Percentiles rank a stretch among this genome's conserved stretches.
Evolutionary conservation across 1,140 invertebrate genomes (phyloP).

Genomic region (Brachionus asplanchnoidis): DNA sequence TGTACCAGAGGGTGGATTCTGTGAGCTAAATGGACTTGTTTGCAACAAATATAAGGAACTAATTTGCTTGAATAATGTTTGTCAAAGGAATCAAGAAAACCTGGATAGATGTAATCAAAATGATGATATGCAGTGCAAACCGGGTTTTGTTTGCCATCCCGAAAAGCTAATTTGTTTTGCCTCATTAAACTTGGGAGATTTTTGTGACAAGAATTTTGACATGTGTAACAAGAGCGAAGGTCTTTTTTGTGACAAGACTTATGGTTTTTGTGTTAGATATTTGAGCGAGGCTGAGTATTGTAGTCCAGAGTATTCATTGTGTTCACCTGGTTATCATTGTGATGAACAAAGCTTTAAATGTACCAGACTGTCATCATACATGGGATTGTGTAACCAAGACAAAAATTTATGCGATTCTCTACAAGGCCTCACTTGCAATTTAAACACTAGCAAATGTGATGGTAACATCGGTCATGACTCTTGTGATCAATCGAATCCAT

Average conservation of each 20-base stretch:
- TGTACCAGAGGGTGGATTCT: not conserved
- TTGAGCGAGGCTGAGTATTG: not conserved
- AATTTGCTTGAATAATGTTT: not conserved
- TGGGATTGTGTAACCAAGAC: not conserved
- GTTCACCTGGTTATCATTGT: not conserved
- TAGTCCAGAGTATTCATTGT: slow-evolving; percentile 6
- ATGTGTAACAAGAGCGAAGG: not conserved
- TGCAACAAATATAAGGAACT: not conserved
- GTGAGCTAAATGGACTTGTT: not conserved
- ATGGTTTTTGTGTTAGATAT: slow-evolving; percentile 13
- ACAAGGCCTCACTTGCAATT: not conserved
- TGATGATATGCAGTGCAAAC: not conserved
- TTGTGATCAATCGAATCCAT: not conserved
- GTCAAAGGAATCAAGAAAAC: not conserved
- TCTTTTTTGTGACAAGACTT: not conserved
- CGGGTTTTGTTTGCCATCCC: not conserved
- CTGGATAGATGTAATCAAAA: not conserved
- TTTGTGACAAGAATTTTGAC: not conserved
- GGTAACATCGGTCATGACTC: not conserved
- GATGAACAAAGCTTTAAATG: not conserved
- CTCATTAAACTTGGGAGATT: not conserved
- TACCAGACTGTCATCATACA: not conserved
- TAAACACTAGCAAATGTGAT: not conserved
- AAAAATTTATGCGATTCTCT: not conserved
- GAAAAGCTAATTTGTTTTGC: not conserved